Conservation (phyloP, 2,888 invertebrate species). For the Epirrhoe tristata region DNA sequence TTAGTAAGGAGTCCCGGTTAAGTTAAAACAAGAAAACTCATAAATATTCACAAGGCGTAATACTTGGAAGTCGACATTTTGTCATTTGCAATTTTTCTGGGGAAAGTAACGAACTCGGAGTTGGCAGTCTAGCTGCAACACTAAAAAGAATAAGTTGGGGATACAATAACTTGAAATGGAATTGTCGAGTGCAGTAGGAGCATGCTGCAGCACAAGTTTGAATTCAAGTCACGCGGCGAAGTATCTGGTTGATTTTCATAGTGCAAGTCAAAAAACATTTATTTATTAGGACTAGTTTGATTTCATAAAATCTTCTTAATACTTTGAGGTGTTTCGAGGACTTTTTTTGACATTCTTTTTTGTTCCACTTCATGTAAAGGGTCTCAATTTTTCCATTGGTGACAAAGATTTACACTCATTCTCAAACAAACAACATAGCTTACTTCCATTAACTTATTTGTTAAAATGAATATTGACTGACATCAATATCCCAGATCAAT, state of each 20-base stretch:
- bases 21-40: conserved; percentile 27
- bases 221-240: conserved; percentile 44
- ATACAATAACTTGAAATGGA: conserved; percentile 48
- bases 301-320: no score
- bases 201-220: conserved; percentile 48
- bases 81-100: conserved; percentile 27
- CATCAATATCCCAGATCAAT: neutral
- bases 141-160: conserved; percentile 15
- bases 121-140: conserved; percentile 41
- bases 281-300: no score
- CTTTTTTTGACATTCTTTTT: no score
- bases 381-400: no score
- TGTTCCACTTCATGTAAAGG: no score
- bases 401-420: no score
- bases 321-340: no score
- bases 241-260: conserved; percentile 27
- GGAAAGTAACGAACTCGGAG: conserved; percentile 44
- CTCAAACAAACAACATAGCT: no score
- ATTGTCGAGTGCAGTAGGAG: conserved; percentile 47
- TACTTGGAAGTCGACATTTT: conserved; percentile 21
- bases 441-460: no score
- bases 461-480: no score
- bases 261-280: no score
- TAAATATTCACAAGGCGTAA: conserved; percentile 30
- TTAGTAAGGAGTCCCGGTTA: conserved; percentile 20